Base-by-base conservation (phyloP, 2,888 invertebrate genomes). In the Temnothorax unifasciatus region DNA sequence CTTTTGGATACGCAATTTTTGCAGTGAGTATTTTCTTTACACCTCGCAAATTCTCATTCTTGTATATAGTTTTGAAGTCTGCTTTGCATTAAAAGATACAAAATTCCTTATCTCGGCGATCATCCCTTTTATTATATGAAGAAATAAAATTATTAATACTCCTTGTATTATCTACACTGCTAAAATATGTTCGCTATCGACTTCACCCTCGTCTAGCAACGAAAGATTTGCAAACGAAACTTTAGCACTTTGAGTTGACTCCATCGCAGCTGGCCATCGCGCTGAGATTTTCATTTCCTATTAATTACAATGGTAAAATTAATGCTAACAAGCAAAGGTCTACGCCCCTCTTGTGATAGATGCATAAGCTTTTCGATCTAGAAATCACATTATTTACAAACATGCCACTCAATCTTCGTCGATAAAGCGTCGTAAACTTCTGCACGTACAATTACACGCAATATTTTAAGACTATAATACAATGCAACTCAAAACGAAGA, bases 331-430 rank as follows among this genome's bases (percentile, higher is more conserved):
- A 41, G 34, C 63, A 50, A 76, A 82, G 25, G 38, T 71, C 34
- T 66, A 54, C 25, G 25, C n/a, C 57, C 52, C 44, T 71, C 50
- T 21, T 41, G 66, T 69, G 44, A 86, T 29, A 69, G 57, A 79
- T 66, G 68, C 64, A 83, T 71, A 68, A 77, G n/a, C n/a, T 61
- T 57, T 6, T 54, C 25, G n/a, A 68, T 54, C 29, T 38, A 13
- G 15, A 64, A 52, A 54, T 29, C 54, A 66, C 69, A 44, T 68
- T 77, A 77, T 77, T 41, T 77, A 77, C 77, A 77, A 76, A 76
- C 21, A 54, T 18, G n/a, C 52, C 5, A n/a, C 52, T 52, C 5
- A 76, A 25, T 52, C 4, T 68, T 77, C n/a, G 29, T 77, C 29
- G 44, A 38, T 54, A 21, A 77, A 54, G 54, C 11, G 3, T 66